Percentiles rank a stretch among this genome's conserved stretches.
Evolutionary conservation across 2,888 invertebrate genomes (phyloP).

Genomic region (Andrena minutula): DNA sequence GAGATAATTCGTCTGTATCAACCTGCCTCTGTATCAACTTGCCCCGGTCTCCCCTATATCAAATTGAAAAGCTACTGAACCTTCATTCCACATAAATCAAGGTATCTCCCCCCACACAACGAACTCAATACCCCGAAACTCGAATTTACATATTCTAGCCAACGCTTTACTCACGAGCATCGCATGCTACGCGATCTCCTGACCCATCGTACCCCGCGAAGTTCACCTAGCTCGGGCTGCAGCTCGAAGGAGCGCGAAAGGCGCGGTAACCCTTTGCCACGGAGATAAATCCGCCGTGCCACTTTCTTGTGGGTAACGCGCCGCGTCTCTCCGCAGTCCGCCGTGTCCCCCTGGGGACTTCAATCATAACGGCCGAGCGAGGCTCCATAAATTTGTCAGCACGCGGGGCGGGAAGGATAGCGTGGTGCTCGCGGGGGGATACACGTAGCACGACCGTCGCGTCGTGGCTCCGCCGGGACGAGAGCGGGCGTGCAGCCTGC

Average conservation of each 20-base stretch:
- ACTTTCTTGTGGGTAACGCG: constrained; percentile 57
- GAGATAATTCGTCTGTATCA: too few relatives aligned
- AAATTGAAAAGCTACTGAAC: too few relatives aligned
- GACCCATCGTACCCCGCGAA: background rate
- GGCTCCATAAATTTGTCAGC: constrained; percentile 71
- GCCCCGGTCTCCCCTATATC: too few relatives aligned
- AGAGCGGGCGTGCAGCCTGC: constrained; percentile 21
- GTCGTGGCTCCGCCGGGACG: constrained; percentile 44
- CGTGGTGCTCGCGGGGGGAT: constrained; percentile 15
- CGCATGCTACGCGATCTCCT: background rate
- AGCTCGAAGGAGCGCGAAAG: background rate
- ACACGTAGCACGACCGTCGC: constrained; percentile 55
- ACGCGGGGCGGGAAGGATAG: constrained; percentile 46
- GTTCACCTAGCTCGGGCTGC: background rate
- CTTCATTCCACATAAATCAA: too few relatives aligned
- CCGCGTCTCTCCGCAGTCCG: constrained; percentile 46
- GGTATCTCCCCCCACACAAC: too few relatives aligned
- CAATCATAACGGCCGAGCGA: constrained; percentile 67
- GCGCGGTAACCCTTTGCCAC: constrained; percentile 59
- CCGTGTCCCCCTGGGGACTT: constrained; percentile 45
- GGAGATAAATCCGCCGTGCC: constrained; percentile 62
- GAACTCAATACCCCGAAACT: too few relatives aligned
- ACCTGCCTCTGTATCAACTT: too few relatives aligned
- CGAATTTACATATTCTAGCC: too few relatives aligned
- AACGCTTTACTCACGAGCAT: background rate